These are phyloP conservation scores for Clarias gariepinus DNA, from an alignment of 2,113 vertebrate genomes.

Conservation along the genomic window DNA sequence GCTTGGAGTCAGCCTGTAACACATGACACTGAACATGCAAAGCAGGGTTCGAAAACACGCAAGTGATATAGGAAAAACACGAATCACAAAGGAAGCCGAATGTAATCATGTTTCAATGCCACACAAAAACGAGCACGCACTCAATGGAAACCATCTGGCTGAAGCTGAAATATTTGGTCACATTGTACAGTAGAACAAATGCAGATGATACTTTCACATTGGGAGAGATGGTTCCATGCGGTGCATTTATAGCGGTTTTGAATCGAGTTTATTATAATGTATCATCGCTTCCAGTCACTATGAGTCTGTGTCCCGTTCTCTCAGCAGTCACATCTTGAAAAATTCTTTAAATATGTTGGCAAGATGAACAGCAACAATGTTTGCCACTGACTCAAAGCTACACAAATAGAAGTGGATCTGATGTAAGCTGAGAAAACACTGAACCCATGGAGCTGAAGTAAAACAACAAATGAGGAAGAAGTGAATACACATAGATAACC, in stretches of 20 bases:
- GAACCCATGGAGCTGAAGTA: conserved; percentile 1
- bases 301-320: not conserved
- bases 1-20: not conserved
- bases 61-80: conserved; percentile 14
- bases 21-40: not conserved
- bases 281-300: not conserved
- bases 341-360: conserved; percentile 22
- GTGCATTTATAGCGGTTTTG: not conserved
- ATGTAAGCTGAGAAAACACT: conserved; percentile 28
- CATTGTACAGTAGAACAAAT: not conserved
- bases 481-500: not conserved
- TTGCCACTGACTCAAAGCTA: conserved; percentile 13
- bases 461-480: conserved; percentile 1
- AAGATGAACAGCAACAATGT: conserved; percentile 13
- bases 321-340: not conserved
- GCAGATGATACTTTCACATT: not conserved
- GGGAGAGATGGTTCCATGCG: not conserved
- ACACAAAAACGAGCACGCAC: conserved; percentile 1
- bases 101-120: conserved; percentile 19
- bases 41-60: not conserved
- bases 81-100: not conserved
- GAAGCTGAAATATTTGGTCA: conserved; percentile 1
- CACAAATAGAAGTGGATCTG: conserved; percentile 21
- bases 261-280: not conserved
- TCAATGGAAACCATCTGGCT: conserved; percentile 15